Base-by-base conservation (phyloP, 2,888 invertebrate species). In the Pollenia labialis region DNA sequence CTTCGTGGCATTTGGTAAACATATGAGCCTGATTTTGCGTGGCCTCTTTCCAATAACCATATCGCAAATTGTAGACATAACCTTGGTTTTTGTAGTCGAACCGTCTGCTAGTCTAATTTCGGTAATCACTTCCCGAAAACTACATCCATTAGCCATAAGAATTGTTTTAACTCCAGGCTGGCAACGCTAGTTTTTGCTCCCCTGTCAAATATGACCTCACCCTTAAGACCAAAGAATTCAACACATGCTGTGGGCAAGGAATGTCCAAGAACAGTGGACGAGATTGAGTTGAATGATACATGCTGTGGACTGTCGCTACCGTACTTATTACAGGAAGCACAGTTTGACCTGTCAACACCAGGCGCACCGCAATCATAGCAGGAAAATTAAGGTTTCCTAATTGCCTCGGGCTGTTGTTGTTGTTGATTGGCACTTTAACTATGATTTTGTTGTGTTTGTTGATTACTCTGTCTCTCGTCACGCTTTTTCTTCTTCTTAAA, bases 51-150 rank as follows among this genome's bases (percentile, higher is more conserved):
- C 69, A n/a, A 80, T 62, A 8, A 23, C 6, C 0, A 80, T 52
- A 48, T 81, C 40, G 14, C 66, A 74, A 1, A 74, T 66, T 0
- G 66, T 72, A 16, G 16, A 32, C 48, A 48, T 58, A 9, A 69
- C 60, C 10, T 68, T 68, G 18, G 11, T 11, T 4, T 58, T 69
- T 12, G 58, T 14, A 14, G n/a, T 1, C 4, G 66, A 66, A 3
- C 79, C 84, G 50, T 80, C 68, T 11, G 74, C 84, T 14, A 85
- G 14, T 0, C 81, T 83, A 1, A 88, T 72, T 18, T 81, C 48
- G 1, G 81, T 81, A 11, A 23, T 10, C 0, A 72, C 56, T 1
- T 88, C 71, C 16, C 58, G 48, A 18, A 88, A 88, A n/a, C n/a
- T 48, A 14, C 86, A 87, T 2, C 75, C 81, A 32, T 86, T 85